Evolutionary conservation across 2,113 vertebrate genomes (phyloP).

Genomic region (Myodes glareolus): DNA sequence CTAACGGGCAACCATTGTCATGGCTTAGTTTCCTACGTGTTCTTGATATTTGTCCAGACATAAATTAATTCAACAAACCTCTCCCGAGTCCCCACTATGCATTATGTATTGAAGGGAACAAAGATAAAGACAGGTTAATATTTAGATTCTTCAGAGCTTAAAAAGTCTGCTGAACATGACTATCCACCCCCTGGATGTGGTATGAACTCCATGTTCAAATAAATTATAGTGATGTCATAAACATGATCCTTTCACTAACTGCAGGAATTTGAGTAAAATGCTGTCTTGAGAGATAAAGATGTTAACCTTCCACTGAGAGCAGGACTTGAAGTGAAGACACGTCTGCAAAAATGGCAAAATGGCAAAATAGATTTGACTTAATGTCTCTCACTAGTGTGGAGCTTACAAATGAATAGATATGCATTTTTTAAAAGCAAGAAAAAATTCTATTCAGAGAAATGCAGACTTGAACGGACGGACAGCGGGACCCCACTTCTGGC

Average conservation of each 20-base stretch:
- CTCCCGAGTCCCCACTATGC: neutral
- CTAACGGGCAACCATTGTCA: too few species aligned
- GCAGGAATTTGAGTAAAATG: neutral
- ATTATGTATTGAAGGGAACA: neutral
- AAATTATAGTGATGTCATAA: neutral
- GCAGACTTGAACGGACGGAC: neutral
- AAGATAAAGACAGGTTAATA: neutral
- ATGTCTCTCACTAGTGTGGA: neutral
- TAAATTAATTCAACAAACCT: neutral
- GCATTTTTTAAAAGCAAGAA: constrained; percentile 10
- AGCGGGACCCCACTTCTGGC: neutral
- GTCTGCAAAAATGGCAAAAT: constrained; percentile 14
- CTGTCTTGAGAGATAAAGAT: neutral
- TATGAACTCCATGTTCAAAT: neutral
- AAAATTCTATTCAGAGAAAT: constrained; percentile 10
- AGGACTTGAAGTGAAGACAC: neutral
- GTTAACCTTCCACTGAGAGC: neutral
- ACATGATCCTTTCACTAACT: neutral
- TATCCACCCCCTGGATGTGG: neutral
- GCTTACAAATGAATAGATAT: neutral
- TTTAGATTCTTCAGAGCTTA: neutral
- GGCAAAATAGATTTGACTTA: neutral
- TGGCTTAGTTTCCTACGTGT: neutral
- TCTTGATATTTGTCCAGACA: neutral
- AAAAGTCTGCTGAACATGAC: neutral